These are phyloP conservation scores for Peromyscus melanophrys DNA, from an alignment of 2,797 vertebrate species.

Conservation along the genomic window DNA sequence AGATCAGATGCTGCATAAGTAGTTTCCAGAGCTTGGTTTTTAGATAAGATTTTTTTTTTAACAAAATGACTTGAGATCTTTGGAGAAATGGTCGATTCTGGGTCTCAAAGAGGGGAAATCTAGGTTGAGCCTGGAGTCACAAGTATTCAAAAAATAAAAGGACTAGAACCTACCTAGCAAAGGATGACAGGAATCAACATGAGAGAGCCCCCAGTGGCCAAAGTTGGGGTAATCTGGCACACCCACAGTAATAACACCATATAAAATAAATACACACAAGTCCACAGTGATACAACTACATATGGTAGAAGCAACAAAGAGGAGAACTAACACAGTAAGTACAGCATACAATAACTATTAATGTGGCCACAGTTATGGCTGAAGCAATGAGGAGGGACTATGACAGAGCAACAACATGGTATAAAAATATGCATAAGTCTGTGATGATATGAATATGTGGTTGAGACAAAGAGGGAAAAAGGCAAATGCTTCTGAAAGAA, in stretches of 20 bases:
- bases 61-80: not conserved
- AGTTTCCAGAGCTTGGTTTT: not conserved
- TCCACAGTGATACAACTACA: not conserved
- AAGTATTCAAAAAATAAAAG: not conserved
- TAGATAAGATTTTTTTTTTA: conserved; percentile 3
- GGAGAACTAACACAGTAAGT: not conserved
- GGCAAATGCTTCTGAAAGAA: not conserved
- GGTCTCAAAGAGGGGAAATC: not conserved
- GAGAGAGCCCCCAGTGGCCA: not conserved
- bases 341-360: not conserved
- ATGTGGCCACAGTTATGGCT: too few relatives aligned
- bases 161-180: not conserved
- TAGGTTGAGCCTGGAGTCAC: not conserved
- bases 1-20: not conserved
- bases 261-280: not conserved
- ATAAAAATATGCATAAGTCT: too few relatives aligned
- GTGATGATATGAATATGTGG: too few relatives aligned
- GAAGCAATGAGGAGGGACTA: not conserved
- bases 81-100: not conserved
- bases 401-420: not conserved
- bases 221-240: not conserved
- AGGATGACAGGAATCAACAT: not conserved
- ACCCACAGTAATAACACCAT: not conserved
- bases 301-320: not conserved
- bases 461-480: not conserved